These are phyloP conservation scores for Malurus melanocephalus DNA, from an alignment of 2,113 vertebrate genomes.

Conservation along the genomic window DNA sequence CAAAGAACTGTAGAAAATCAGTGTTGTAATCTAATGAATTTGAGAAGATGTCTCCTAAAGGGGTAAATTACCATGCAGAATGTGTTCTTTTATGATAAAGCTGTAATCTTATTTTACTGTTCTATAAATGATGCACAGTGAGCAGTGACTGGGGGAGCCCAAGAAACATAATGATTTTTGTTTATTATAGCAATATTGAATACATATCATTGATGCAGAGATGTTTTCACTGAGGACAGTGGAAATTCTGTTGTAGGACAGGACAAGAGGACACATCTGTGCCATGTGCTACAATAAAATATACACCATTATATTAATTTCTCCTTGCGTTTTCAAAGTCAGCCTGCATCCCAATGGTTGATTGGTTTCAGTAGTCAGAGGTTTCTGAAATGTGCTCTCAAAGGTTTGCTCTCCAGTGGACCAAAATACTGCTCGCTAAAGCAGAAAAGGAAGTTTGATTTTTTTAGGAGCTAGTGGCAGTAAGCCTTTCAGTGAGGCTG, in stretches of 20 bases:
- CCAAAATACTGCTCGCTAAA: not conserved
- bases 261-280: not conserved
- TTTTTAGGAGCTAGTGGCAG: not conserved
- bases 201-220: constrained; percentile 1
- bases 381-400: not conserved
- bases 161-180: constrained; percentile 12
- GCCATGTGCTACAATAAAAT: not conserved
- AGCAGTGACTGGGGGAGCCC: not conserved
- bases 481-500: not conserved
- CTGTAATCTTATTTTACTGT: constrained; percentile 37
- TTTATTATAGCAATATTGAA: constrained; percentile 13
- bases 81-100: constrained; percentile 24
- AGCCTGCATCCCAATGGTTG: not conserved
- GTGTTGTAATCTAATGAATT: constrained; percentile 16
- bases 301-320: not conserved
- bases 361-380: not conserved
- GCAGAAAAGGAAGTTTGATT: not conserved
- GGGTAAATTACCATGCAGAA: constrained; percentile 22
- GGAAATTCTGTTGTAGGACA: not conserved
- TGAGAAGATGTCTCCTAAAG: constrained; percentile 27
- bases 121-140: constrained; percentile 13
- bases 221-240: not conserved
- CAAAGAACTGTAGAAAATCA: constrained; percentile 21
- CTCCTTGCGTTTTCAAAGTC: not conserved
- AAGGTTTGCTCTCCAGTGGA: not conserved